Percentiles rank a stretch among this genome's conserved stretches.
phyloP scores from a whole-genome alignment of 2,797 vertebrate genomes.

The Hydrocynus forskahlii region DNA sequence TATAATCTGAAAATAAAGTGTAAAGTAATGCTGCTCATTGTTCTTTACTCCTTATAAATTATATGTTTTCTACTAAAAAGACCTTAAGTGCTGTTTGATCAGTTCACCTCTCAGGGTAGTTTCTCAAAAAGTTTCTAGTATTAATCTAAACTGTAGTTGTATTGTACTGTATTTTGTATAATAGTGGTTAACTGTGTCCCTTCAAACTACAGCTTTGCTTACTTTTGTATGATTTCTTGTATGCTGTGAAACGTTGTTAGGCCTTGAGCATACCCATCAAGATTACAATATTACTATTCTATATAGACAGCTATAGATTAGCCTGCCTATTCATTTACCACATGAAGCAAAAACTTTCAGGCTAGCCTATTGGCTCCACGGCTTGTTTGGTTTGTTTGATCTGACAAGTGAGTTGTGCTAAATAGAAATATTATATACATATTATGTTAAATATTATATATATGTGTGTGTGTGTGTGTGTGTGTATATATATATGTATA shows the following conservation, averaged over 20 bases:
- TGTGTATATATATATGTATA: no score
- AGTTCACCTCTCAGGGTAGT: background rate
- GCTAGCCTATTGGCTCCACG: background rate
- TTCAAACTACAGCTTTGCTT: background rate
- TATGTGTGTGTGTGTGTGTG: no score
- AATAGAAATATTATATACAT: background rate
- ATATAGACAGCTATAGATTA: background rate
- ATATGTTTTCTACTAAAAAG: no score
- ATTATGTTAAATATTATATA: background rate
- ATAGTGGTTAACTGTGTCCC: background rate
- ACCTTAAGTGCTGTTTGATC: background rate
- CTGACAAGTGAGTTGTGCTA: background rate
- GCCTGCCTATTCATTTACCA: background rate
- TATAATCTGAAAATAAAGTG: background rate
- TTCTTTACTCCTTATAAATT: no score
- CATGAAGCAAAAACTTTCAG: background rate
- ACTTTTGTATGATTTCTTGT: background rate
- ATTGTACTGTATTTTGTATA: background rate
- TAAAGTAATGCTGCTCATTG: background rate
- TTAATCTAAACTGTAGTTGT: background rate
- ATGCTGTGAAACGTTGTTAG: background rate
- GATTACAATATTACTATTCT: background rate
- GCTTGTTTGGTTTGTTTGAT: background rate
- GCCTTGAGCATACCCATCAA: background rate
- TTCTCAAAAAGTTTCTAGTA: background rate